These are phyloP conservation scores for Hirtodrosophila trivittata DNA, from an alignment of 2,888 invertebrate species.

Conservation along the genomic window DNA sequence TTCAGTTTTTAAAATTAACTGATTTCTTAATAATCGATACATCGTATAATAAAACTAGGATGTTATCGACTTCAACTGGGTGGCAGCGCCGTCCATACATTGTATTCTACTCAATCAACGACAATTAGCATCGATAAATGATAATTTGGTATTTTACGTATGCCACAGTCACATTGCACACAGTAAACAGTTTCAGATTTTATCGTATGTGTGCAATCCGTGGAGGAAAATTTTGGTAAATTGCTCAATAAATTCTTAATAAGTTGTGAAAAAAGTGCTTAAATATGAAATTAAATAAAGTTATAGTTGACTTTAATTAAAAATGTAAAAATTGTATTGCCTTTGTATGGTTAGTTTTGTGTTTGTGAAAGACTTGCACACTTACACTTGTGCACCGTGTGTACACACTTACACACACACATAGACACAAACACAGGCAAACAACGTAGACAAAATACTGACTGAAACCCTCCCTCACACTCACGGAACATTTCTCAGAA, in stretches of 20 bases:
- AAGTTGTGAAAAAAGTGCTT: constrained; percentile 6
- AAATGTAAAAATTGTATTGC: constrained; percentile 23
- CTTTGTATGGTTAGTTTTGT: constrained; percentile 11
- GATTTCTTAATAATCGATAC: too few relatives aligned
- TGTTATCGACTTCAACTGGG: neutral
- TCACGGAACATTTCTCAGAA: constrained; percentile 51
- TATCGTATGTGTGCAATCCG: constrained; percentile 62
- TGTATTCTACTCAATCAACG: neutral
- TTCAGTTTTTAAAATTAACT: too few relatives aligned
- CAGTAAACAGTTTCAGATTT: constrained; percentile 72
- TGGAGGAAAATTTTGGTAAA: constrained; percentile 57
- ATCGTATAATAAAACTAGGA: too few relatives aligned
- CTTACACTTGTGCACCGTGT: constrained; percentile 35
- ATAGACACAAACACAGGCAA: constrained; percentile 25
- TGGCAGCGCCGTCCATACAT: constrained; percentile 11
- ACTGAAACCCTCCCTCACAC: constrained; percentile 60
- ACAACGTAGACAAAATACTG: constrained; percentile 74
- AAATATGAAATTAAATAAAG: constrained; percentile 10
- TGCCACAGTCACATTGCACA: constrained; percentile 38
- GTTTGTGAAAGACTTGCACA: constrained; percentile 16
- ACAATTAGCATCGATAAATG: neutral
- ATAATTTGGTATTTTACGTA: constrained; percentile 28
- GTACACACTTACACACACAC: constrained; percentile 19
- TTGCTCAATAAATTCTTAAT: constrained; percentile 18
- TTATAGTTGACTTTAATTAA: constrained; percentile 10